Evolutionary conservation across 1,140 invertebrate genomes (phyloP), one percentile per base, ranked within the genome.

Genomic region (Diprion similis): DNA sequence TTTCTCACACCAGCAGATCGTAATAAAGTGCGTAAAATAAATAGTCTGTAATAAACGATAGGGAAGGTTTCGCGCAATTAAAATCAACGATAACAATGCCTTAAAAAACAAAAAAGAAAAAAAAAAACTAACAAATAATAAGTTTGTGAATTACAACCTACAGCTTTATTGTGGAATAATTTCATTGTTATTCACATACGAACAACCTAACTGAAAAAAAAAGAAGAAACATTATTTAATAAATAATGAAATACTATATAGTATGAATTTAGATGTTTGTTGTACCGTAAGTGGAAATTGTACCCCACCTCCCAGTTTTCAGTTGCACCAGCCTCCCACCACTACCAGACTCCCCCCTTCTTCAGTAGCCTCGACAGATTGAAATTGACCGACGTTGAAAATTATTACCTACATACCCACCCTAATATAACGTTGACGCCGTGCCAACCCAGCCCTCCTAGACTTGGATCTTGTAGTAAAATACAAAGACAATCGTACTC

Each of bases 401-500:
- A 59, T 59, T 59, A 59, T 59, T 59, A 80, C 59, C 69, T 80
- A 48, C 72, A 75, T 78, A 73, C 71, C 76, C 77, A 79, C 79
- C 73, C 77, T 80, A 72, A 76, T 75, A 70, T 75, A 76, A 70
- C 70, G 79, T 78, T 73, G 19, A 75, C 72, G 81, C 68, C 72
- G 75, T 51, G 70, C 75, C 78, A 79, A 73, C 79, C 76, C 71
- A 81, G 76, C 73, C 70, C 69, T 24, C 64, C 70, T 24, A 19
- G 71, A 68, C 18, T 65, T 80, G 75, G 79, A 75, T 77, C 78
- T 73, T 80, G 73, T 72, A 68, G 72, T 71, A 80, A 73, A 74
- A 68, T 46, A 78, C 79, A 77, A 72, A 72, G 65, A 79, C 70
- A 81, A 80, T 73, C 76, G 74, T 78, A 80, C 65, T 74, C 77